Conservation (phyloP, 2,888 invertebrate genomes). For the Micoletzkya japonica region DNA sequence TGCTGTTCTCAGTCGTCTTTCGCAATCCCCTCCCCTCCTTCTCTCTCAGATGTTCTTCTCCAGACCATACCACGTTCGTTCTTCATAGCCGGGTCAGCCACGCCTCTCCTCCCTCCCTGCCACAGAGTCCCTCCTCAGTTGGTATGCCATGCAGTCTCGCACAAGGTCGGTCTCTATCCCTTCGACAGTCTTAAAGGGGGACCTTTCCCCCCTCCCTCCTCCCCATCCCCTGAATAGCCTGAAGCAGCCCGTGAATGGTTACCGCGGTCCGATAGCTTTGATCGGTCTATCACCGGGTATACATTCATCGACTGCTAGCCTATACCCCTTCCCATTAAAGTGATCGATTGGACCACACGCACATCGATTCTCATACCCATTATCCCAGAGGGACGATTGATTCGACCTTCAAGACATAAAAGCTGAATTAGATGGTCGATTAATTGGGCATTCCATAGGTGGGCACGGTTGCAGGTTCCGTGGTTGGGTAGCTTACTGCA, state of each 20-base stretch:
- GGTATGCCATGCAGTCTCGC: too few relatives aligned
- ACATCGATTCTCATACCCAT: background rate
- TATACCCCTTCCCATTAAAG: background rate
- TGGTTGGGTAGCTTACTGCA: too few relatives aligned
- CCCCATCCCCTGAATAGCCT: background rate
- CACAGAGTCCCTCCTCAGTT: too few relatives aligned
- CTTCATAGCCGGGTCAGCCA: too few relatives aligned
- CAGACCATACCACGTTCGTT: background rate
- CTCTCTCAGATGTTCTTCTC: background rate
- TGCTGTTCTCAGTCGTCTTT: background rate
- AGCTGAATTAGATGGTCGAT: too few relatives aligned
- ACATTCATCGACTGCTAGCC: constrained; percentile 34
- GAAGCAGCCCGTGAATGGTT: constrained; percentile 34
- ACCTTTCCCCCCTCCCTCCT: constrained; percentile 8
- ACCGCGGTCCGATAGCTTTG: constrained; percentile 33
- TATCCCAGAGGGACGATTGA: too few relatives aligned
- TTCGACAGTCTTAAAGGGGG: constrained; percentile 1
- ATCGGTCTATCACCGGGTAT: constrained; percentile 38
- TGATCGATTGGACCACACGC: background rate
- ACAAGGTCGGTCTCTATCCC: background rate
- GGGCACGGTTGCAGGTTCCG: too few relatives aligned
- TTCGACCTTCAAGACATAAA: too few relatives aligned
- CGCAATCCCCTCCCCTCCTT: background rate
- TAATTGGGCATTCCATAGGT: too few relatives aligned
- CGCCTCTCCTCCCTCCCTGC: too few relatives aligned